Percentiles rank a stretch among this genome's conserved stretches.
Evolutionary conservation across 2,888 invertebrate genomes (phyloP).

Genomic region (Lottia scabra): DNA sequence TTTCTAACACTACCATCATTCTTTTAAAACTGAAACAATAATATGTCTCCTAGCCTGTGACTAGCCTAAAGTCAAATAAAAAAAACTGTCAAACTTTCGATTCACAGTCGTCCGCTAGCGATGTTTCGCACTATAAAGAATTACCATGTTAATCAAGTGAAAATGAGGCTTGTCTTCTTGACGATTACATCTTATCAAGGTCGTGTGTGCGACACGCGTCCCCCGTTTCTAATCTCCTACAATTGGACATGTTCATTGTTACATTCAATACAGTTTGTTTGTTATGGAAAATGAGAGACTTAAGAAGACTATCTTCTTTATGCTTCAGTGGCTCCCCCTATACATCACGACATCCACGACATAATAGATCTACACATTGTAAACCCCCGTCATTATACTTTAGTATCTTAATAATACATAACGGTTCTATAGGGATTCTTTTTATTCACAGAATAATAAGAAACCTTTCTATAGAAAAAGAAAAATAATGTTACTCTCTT

Average conservation of each 20-base stretch:
- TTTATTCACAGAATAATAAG: no score
- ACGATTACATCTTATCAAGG: slow-evolving; percentile 3
- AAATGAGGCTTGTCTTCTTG: not conserved
- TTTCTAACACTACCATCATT: no score
- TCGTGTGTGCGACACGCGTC: not conserved
- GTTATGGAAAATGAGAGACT: not conserved
- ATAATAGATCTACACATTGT: no score
- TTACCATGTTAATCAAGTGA: slow-evolving; percentile 1
- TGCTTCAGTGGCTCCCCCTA: slow-evolving; percentile 2
- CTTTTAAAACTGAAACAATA: no score
- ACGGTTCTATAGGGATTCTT: no score
- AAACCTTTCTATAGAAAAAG: no score
- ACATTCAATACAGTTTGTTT: slow-evolving; percentile 1
- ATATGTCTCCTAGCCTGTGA: no score
- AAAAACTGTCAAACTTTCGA: not conserved
- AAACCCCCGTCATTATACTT: no score
- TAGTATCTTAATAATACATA: no score
- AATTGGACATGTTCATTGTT: not conserved
- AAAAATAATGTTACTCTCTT: no score
- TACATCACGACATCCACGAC: not conserved
- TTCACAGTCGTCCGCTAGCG: not conserved
- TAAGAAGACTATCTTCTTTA: not conserved
- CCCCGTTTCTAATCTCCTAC: not conserved
- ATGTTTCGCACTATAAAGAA: not conserved
- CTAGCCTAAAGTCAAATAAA: no score